These are phyloP conservation scores for Coluber constrictor DNA, from an alignment of 2,797 vertebrate species.

Conservation along the genomic window DNA sequence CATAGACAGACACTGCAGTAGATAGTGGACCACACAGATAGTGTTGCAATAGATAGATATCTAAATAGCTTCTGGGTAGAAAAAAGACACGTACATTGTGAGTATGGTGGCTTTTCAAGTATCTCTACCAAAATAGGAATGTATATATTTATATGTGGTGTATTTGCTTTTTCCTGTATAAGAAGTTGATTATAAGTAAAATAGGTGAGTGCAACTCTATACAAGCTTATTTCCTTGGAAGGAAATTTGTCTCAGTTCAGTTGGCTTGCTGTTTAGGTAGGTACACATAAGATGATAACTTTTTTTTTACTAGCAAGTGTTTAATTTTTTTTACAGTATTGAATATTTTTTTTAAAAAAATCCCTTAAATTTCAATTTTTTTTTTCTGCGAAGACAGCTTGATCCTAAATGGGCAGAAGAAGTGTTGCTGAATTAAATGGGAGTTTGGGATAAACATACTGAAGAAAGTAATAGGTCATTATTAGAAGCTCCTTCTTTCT, in stretches of 20 bases:
- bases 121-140: background rate
- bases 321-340: background rate
- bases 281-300: background rate
- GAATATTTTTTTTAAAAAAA: background rate
- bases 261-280: background rate
- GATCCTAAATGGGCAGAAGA: background rate
- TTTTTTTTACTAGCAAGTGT: background rate
- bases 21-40: background rate
- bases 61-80: background rate
- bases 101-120: background rate
- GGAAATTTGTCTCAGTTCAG: background rate
- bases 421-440: background rate
- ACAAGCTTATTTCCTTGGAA: background rate
- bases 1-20: background rate
- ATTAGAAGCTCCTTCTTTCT: background rate
- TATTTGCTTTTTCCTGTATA: background rate
- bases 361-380: background rate
- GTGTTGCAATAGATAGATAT: background rate
- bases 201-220: background rate
- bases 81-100: background rate
- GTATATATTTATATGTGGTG: background rate
- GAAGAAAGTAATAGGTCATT: background rate
- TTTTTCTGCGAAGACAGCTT: background rate
- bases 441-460: background rate
- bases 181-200: background rate